A percentile compares a stretch with the other conserved stretches of the same genome.
phyloP scores from a whole-genome alignment of 2,797 vertebrate species.

The Microcaecilia unicolor region DNA sequence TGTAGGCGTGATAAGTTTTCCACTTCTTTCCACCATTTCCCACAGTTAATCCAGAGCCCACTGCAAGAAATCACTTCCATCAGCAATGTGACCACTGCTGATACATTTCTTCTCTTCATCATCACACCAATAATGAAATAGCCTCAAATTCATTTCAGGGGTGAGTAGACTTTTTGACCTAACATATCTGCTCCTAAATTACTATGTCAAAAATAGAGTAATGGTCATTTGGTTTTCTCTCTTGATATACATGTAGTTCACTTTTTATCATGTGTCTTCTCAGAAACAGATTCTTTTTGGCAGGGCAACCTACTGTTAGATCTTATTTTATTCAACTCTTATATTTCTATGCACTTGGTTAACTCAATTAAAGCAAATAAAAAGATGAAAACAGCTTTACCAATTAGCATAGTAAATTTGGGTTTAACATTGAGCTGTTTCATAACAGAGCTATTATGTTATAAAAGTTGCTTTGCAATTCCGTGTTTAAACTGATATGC shows the following conservation, averaged over 20 bases:
- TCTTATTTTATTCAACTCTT: too few species aligned
- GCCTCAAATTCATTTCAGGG: constrained; percentile 18
- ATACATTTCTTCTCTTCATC: not conserved
- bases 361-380: too few species aligned
- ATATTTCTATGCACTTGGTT: too few species aligned
- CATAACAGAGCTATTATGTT: too few species aligned
- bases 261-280: constrained; percentile 18
- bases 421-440: too few species aligned
- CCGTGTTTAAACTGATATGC: too few species aligned
- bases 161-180: constrained; percentile 17
- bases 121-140: constrained; percentile 8
- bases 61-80: constrained; percentile 24
- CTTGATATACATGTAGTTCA: constrained; percentile 9
- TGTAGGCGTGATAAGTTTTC: constrained; percentile 17
- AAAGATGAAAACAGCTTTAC: too few species aligned
- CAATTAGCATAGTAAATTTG: too few species aligned
- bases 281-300: constrained; percentile 12
- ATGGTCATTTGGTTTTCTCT: constrained; percentile 5
- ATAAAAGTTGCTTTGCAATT: too few species aligned
- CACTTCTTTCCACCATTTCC: too few species aligned
- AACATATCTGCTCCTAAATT: constrained; percentile 10
- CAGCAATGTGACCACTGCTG: not conserved
- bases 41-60: constrained; percentile 22
- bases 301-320: constrained; percentile 14
- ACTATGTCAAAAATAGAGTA: constrained; percentile 11